Evolutionary conservation across 2,888 invertebrate species (phyloP).

Genomic region (Chymomyza fuscimana): DNA sequence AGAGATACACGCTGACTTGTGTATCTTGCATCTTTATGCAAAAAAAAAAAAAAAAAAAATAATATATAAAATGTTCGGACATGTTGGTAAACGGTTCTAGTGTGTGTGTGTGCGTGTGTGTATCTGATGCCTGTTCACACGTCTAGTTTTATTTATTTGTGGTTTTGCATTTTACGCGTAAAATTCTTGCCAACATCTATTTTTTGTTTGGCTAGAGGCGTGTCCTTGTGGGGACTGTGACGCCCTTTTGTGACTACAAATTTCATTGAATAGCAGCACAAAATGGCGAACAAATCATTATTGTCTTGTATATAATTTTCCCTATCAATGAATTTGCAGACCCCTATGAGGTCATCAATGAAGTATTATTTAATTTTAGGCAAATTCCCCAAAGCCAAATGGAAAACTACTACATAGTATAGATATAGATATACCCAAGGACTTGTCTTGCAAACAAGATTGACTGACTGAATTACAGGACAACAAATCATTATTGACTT

Average conservation of each 20-base stretch:
- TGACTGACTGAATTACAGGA: not conserved
- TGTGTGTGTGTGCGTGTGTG: slow-evolving; percentile 30
- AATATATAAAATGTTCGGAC: slow-evolving; percentile 29
- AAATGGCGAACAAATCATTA: not conserved
- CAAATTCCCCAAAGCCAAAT: not conserved
- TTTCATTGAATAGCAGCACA: not conserved
- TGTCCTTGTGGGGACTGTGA: not conserved
- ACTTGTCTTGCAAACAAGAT: not conserved
- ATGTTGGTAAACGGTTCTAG: slow-evolving; percentile 51
- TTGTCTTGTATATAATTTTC: not conserved
- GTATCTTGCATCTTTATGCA: slow-evolving; percentile 64
- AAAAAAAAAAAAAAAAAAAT: not conserved
- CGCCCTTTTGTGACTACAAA: not conserved
- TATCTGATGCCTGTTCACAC: slow-evolving; percentile 30
- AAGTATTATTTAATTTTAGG: not conserved
- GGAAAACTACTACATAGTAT: not conserved
- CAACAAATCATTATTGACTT: not conserved
- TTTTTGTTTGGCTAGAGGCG: not conserved
- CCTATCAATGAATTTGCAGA: not conserved
- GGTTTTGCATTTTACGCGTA: slow-evolving; percentile 40
- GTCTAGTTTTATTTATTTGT: slow-evolving; percentile 47
- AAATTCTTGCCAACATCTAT: not conserved
- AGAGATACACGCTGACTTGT: slow-evolving; percentile 53
- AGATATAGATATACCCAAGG: not conserved
- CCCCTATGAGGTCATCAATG: not conserved